Evolutionary conservation across 1,140 invertebrate genomes (phyloP).

Genomic region (Prorops nasuta): DNA sequence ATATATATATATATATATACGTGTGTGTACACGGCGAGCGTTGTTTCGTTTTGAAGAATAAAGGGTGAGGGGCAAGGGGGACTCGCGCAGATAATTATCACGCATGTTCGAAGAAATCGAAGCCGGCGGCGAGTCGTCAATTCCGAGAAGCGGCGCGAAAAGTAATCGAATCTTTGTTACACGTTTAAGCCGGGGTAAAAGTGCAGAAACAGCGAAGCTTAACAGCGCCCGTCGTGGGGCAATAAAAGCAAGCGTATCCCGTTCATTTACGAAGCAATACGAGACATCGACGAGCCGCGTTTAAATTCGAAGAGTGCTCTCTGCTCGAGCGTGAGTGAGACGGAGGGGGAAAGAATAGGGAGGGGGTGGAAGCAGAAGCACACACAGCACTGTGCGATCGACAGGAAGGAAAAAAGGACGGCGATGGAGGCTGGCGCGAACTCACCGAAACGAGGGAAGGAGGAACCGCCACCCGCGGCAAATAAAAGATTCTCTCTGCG

Average conservation of each 20-base stretch:
- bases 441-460: constrained; percentile 25
- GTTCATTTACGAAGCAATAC: constrained; percentile 29
- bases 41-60: too few species aligned
- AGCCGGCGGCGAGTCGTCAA: too few species aligned
- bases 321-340: constrained; percentile 5
- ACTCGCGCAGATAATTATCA: too few species aligned
- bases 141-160: too few species aligned
- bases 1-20: too few species aligned
- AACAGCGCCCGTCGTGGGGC: constrained; percentile 16
- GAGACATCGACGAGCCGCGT: constrained; percentile 25
- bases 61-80: too few species aligned
- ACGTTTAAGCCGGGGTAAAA: too few species aligned
- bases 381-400: neutral
- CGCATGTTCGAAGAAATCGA: too few species aligned
- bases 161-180: too few species aligned
- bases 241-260: constrained; percentile 22
- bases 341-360: neutral
- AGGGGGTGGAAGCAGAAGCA: neutral
- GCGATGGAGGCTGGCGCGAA: constrained; percentile 6
- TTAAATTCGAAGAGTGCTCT: constrained; percentile 33
- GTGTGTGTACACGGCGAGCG: too few species aligned
- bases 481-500: constrained; percentile 29
- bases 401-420: constrained; percentile 8
- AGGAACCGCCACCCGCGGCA: constrained; percentile 26
- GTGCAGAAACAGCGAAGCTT: constrained; percentile 6